Base-by-base conservation (phyloP, 1,140 invertebrate species). In the Frieseomelitta varia region DNA sequence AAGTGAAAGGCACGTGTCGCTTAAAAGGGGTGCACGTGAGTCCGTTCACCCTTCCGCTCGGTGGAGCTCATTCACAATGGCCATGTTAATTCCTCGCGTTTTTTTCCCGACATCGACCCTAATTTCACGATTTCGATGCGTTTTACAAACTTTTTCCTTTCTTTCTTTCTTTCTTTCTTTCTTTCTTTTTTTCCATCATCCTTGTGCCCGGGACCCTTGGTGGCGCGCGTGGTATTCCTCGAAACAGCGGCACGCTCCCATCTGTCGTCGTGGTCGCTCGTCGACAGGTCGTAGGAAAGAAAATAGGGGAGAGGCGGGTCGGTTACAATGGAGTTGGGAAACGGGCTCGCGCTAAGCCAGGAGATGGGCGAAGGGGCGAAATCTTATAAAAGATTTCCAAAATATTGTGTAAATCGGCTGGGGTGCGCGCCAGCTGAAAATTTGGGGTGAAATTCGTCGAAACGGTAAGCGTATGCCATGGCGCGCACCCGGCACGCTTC, bases 341-440 rank as follows among this genome's bases (percentile, higher is more conserved):
- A 39, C 77, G 77, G 71, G 79, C 79, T 85, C 88, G 89, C 82
- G 87, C 83, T 91, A 92, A 91, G 91, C 88, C 79, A 85, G 87
- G 90, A 56, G 55, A 24, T 39, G 34, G 56, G 27, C 56, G 71
- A 47, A 56, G 77, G 81, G 73, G 71, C 79, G 79, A 85, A 89
- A 90, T 90, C 89, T 93, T 92, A 94, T 94, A 93, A 94, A 94
- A 91, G 93, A 94, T 95, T 95, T 95, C 94, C 94, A 95, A 95
- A 95, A 95, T 95, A 95, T 95, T 95, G 94, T 95, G 94, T 95
- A 95, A 95, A 95, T 94, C 94, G 86, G 83, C 30, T 63, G 75
- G 84, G 72, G 75, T 71, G 71, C 47, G 79, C 21, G 81, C 86
- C 93, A 94, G 93, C 94, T 94, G 93, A 94, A 94, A 91, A 93